Conservation (phyloP, 2,797 vertebrate genomes). For the Typhlichthys subterraneus region DNA sequence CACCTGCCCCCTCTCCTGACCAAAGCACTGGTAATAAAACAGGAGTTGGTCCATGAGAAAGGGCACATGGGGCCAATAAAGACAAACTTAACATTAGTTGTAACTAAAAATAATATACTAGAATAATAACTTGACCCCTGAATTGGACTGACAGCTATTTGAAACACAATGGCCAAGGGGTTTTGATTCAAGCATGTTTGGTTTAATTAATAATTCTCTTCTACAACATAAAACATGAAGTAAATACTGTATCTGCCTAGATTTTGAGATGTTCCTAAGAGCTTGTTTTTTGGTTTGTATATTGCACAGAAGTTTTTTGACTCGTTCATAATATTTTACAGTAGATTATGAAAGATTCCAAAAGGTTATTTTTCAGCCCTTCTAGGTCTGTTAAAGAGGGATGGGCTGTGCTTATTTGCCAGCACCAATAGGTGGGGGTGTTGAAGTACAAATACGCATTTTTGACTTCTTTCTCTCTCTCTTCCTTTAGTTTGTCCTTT, state of each 20-base stretch:
- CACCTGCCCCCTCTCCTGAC: too few relatives aligned
- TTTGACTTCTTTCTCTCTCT: conserved; percentile 56
- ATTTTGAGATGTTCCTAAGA: neutral
- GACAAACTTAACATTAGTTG: too few relatives aligned
- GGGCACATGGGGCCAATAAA: too few relatives aligned
- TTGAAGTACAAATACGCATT: conserved; percentile 62
- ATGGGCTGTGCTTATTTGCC: conserved; percentile 53
- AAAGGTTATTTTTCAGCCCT: conserved; percentile 21
- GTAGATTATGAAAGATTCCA: conserved; percentile 20
- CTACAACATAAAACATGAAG: conserved; percentile 19
- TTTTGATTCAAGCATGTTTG: conserved; percentile 16
- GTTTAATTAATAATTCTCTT: conserved; percentile 19
- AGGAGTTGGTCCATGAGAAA: too few relatives aligned
- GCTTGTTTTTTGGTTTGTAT: neutral
- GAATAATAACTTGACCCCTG: too few relatives aligned
- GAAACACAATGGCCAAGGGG: neutral
- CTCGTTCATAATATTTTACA: conserved; percentile 1
- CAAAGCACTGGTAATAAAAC: too few relatives aligned
- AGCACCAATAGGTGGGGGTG: conserved; percentile 74
- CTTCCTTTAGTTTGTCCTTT: conserved; percentile 65
- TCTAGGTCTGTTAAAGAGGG: conserved; percentile 22
- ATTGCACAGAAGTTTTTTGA: conserved; percentile 11
- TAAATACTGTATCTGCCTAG: neutral
- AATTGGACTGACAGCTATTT: neutral
- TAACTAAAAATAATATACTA: too few relatives aligned